Evolutionary conservation across 92 coral and sea anemone species (phyloP).

Genomic region (Montipora capitata): DNA sequence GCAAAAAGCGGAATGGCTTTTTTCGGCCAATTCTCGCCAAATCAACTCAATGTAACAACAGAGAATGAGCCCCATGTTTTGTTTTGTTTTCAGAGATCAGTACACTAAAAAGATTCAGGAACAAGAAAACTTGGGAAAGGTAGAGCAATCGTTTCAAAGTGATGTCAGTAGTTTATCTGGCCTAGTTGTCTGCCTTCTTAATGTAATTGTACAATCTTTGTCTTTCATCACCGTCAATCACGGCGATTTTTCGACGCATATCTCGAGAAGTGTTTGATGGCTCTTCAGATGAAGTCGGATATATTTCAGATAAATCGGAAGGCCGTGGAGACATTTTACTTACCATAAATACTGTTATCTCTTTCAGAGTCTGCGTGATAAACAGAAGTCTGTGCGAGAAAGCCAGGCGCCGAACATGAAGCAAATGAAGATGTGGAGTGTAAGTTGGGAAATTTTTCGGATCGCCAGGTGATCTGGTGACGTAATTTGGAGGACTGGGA

Average conservation of each 20-base stretch:
- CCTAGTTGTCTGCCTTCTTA: too few relatives aligned
- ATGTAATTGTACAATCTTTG: too few relatives aligned
- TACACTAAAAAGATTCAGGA: conserved; percentile 97
- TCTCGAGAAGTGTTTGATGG: too few relatives aligned
- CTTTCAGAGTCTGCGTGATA: conserved; percentile 94
- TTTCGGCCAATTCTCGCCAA: too few relatives aligned
- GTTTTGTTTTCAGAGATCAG: conserved; percentile 82
- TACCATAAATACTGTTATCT: not conserved
- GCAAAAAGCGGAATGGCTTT: too few relatives aligned
- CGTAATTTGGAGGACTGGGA: too few relatives aligned
- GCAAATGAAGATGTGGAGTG: conserved; percentile 99
- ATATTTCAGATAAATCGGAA: too few relatives aligned
- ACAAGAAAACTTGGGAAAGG: conserved; percentile 99
- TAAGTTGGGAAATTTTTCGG: conserved; percentile 48
- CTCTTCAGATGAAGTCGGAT: too few relatives aligned
- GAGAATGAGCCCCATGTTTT: not conserved
- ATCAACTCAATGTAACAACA: too few relatives aligned
- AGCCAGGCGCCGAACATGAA: conserved; percentile 98
- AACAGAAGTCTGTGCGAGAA: conserved; percentile 95
- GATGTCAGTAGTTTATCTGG: too few relatives aligned
- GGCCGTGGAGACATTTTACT: not conserved
- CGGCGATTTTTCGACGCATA: too few relatives aligned
- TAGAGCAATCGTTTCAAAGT: conserved; percentile 2
- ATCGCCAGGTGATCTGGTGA: not conserved
- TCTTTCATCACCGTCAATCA: too few relatives aligned